These are phyloP conservation scores for Syngnathus floridae DNA, from an alignment of 2,113 vertebrate genomes.

Conservation along the genomic window DNA sequence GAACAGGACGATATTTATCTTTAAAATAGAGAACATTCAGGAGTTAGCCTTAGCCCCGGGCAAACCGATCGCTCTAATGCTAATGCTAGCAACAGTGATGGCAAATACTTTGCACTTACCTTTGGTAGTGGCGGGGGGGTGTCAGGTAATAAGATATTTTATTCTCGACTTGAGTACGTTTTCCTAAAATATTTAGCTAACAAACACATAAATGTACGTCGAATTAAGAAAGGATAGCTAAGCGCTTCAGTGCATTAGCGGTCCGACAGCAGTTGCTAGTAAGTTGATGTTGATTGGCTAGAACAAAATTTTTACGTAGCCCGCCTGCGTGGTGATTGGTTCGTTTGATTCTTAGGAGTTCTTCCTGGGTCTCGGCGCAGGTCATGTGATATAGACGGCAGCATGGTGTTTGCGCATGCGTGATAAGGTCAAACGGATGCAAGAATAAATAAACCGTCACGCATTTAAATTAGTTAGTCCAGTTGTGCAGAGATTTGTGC, in stretches of 20 bases:
- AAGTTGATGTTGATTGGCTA: conserved; percentile 51
- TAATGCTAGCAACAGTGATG: neutral
- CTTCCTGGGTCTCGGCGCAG: neutral
- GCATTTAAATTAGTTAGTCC: neutral
- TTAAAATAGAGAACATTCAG: neutral
- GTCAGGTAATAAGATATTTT: neutral
- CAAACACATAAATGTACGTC: neutral
- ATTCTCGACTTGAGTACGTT: neutral
- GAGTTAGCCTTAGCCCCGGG: conserved; percentile 23
- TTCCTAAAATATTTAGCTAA: neutral
- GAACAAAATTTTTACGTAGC: conserved; percentile 38
- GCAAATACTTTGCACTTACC: neutral
- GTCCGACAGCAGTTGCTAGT: neutral
- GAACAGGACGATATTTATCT: neutral
- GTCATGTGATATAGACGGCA: neutral
- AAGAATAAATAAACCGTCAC: neutral
- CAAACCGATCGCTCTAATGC: neutral
- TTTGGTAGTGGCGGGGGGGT: neutral
- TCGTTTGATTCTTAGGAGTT: accelerated
- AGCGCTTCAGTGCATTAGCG: neutral
- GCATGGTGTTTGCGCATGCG: neutral
- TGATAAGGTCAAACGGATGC: neutral
- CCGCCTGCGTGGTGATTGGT: conserved; percentile 57
- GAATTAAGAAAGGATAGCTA: neutral
- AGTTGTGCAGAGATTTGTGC: neutral